Percentiles rank a stretch among this genome's conserved stretches.
These are phyloP conservation scores for Apeltes quadracus DNA, from an alignment of 2,113 vertebrate species.

Conservation along the genomic window DNA sequence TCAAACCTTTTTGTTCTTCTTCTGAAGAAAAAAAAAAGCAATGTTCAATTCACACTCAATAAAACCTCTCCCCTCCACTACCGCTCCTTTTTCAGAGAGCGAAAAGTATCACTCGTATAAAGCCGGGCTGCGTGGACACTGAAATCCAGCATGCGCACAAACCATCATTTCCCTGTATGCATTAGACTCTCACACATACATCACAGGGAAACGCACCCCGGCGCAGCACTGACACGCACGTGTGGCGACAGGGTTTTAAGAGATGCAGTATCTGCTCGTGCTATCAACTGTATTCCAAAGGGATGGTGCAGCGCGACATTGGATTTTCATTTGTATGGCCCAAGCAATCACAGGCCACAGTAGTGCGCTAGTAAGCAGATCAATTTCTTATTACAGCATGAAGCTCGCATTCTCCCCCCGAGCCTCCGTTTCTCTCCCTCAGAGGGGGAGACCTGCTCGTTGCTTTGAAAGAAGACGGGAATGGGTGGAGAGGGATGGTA, in stretches of 20 bases:
- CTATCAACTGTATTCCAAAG: slow-evolving; percentile 68
- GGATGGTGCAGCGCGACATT: slow-evolving; percentile 63
- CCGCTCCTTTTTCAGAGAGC: slow-evolving; percentile 34
- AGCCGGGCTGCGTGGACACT: slow-evolving; percentile 5
- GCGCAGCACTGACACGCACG: slow-evolving; percentile 22
- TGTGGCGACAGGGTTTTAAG: slow-evolving; percentile 15
- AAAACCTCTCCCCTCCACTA: slow-evolving; percentile 39
- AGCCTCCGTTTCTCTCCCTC: slow-evolving; percentile 40
- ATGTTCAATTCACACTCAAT: slow-evolving; percentile 45
- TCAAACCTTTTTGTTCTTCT: slow-evolving; percentile 37
- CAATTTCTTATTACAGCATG: slow-evolving; percentile 78
- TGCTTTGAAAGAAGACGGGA: slow-evolving; percentile 28
- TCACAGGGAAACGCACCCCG: slow-evolving; percentile 39
- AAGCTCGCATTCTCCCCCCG: slow-evolving; percentile 68
- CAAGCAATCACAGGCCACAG: slow-evolving; percentile 73
- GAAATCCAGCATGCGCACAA: slow-evolving; percentile 2
- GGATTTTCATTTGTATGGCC: slow-evolving; percentile 78
- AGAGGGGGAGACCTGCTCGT: slow-evolving; percentile 12
- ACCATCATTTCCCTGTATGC: slow-evolving; percentile 24
- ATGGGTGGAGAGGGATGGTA: neutral
- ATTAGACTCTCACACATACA: slow-evolving; percentile 18
- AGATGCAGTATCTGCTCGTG: slow-evolving; percentile 50
- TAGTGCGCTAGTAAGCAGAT: slow-evolving; percentile 68
- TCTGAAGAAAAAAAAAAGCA: too few species aligned
- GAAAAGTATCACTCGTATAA: slow-evolving; percentile 47